phyloP scores from a whole-genome alignment of 2,888 invertebrate species.

The Lutraria lutraria region DNA sequence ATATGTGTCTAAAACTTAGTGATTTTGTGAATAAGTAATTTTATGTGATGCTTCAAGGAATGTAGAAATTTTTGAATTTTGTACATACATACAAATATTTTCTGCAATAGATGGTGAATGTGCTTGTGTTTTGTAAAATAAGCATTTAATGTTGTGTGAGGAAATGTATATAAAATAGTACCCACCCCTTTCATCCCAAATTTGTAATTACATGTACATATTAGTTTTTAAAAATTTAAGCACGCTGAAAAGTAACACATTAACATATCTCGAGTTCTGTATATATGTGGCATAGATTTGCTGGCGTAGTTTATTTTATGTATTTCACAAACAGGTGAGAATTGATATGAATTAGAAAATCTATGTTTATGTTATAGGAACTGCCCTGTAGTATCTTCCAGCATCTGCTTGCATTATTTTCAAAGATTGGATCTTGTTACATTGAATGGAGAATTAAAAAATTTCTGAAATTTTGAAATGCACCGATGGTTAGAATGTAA shows the following conservation, averaged over 20 bases:
- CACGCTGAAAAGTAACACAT: slow-evolving; percentile 8
- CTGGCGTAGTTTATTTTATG: background rate
- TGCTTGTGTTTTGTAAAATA: background rate
- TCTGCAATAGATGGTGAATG: background rate
- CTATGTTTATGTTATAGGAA: too few relatives aligned
- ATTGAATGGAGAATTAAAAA: too few relatives aligned
- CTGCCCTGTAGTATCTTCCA: too few relatives aligned
- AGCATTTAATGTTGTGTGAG: background rate
- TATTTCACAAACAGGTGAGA: background rate
- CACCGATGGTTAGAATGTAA: too few relatives aligned
- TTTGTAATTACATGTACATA: slow-evolving; percentile 19
- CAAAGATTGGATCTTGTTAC: too few relatives aligned
- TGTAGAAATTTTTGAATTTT: background rate
- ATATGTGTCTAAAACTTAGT: background rate
- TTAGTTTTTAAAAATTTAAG: slow-evolving; percentile 8
- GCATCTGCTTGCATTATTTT: too few relatives aligned
- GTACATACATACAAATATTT: background rate
- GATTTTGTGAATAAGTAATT: slow-evolving; percentile 2
- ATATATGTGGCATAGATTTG: slow-evolving; percentile 23
- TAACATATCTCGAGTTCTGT: slow-evolving; percentile 40
- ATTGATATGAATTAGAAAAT: too few relatives aligned
- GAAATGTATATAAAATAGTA: background rate
- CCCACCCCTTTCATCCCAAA: background rate
- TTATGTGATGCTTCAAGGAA: background rate
- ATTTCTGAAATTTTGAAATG: too few relatives aligned